Conservation (phyloP, 2,113 vertebrate genomes). For the Phalacrocorax pelagicus region DNA sequence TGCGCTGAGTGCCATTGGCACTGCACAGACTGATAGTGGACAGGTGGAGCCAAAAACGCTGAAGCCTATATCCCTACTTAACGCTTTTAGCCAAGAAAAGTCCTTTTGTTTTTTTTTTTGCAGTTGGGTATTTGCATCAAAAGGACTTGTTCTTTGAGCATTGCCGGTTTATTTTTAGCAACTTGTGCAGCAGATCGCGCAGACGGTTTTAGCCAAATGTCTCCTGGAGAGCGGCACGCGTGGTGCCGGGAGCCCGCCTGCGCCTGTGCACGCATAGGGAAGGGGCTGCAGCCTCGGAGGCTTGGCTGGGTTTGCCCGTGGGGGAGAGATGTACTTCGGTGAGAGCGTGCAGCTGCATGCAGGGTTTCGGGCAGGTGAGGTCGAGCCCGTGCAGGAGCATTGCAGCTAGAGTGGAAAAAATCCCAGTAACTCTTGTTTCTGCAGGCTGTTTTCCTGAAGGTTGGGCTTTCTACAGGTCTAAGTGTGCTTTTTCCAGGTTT, state of each 20-base stretch:
- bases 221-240: neutral
- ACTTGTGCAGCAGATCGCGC: neutral
- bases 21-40: neutral
- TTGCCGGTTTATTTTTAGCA: conserved; percentile 37
- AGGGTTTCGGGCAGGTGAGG: neutral
- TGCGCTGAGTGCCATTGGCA: fast-evolving
- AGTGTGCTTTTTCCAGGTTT: neutral
- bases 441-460: neutral
- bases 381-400: fast-evolving
- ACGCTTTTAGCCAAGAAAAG: neutral
- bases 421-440: neutral
- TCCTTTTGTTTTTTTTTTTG: neutral
- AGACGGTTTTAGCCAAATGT: conserved; percentile 38
- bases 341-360: fast-evolving
- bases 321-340: fast-evolving
- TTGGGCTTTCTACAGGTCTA: neutral
- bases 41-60: neutral
- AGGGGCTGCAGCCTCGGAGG: neutral
- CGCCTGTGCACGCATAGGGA: fast-evolving
- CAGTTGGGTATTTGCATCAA: neutral
- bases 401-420: neutral
- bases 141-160: neutral
- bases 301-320: fast-evolving
- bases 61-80: neutral
- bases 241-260: neutral